A percentile compares a stretch with the other conserved stretches of the same genome.
phyloP scores from a whole-genome alignment of 2,113 vertebrate genomes.

The Rissa tridactyla region DNA sequence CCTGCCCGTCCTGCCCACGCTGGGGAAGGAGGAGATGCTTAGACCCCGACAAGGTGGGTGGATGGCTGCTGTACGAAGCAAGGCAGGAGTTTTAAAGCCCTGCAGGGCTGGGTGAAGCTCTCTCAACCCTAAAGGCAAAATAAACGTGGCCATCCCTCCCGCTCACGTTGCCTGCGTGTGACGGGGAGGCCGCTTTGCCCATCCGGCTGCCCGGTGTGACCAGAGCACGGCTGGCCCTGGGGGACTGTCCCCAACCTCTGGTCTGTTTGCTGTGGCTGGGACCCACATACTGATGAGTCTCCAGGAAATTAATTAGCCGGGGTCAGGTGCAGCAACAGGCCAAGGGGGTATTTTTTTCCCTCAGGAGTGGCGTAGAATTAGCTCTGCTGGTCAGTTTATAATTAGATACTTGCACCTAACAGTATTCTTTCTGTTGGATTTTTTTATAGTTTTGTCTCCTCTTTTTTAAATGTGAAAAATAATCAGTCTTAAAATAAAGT shows the following conservation, averaged over 20 bases:
- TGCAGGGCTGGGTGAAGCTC: not conserved
- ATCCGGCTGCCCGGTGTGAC: not conserved
- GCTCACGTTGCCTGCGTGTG: not conserved
- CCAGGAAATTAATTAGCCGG: not conserved
- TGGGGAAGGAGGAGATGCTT: not conserved
- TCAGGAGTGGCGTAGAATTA: not conserved
- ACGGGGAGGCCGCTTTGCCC: rapidly evolving
- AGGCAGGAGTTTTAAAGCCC: not conserved
- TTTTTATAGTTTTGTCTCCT: conserved; percentile 45
- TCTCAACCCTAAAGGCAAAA: not conserved
- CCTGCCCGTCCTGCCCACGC: not conserved
- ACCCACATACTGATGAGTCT: rapidly evolving
- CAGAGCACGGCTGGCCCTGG: not conserved
- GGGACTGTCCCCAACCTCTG: rapidly evolving
- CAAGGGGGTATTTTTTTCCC: not conserved
- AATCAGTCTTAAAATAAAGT: conserved; percentile 45
- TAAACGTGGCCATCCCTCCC: not conserved
- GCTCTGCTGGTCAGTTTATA: conserved; percentile 20
- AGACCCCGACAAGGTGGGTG: rapidly evolving
- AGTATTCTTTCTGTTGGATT: conserved; percentile 35
- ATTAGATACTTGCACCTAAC: not conserved
- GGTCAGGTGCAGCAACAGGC: not conserved
- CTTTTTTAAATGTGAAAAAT: conserved; percentile 31
- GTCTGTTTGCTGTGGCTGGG: not conserved
- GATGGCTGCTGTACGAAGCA: not conserved